Conservation (phyloP, 2,888 invertebrate species). For the Melipona beecheii region DNA sequence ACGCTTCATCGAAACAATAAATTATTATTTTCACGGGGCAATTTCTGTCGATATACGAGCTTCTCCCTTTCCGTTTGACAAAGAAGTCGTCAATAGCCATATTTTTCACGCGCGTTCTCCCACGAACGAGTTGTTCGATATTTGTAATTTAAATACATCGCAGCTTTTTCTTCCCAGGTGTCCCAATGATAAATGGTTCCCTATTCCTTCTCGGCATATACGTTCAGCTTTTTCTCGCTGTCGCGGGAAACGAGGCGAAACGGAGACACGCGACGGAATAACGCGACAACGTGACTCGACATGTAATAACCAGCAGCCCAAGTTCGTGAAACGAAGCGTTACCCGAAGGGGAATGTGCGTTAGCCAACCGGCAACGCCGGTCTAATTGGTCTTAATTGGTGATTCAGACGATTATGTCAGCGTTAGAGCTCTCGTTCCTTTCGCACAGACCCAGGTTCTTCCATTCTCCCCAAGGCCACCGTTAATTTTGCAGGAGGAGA, state of each 20-base stretch:
- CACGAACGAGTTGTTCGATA: slow-evolving; percentile 5
- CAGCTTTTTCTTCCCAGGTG: not conserved
- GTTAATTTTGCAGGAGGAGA: slow-evolving; percentile 20
- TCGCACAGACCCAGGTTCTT: slow-evolving; percentile 7
- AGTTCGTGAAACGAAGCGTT: slow-evolving; percentile 17
- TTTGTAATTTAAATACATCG: slow-evolving; percentile 28
- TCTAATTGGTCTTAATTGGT: slow-evolving; percentile 62
- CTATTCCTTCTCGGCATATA: not conserved
- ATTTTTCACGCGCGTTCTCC: not conserved
- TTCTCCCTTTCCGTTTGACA: not conserved
- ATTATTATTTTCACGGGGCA: not conserved
- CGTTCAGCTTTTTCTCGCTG: not conserved
- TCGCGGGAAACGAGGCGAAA: not conserved
- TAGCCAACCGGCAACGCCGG: not conserved
- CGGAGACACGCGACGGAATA: not conserved
- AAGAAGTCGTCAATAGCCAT: not conserved
- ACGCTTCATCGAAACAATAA: not conserved
- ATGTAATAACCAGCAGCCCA: not conserved
- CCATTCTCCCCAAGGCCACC: slow-evolving; percentile 49
- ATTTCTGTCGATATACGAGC: not conserved
- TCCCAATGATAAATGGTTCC: slow-evolving; percentile 6
- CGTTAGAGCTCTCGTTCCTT: slow-evolving; percentile 5
- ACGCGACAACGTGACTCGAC: not conserved
- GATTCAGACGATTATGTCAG: slow-evolving; percentile 61
- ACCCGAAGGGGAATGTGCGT: not conserved